phyloP scores from a whole-genome alignment of 2,888 invertebrate genomes.

The Aspidapion aeneum region DNA sequence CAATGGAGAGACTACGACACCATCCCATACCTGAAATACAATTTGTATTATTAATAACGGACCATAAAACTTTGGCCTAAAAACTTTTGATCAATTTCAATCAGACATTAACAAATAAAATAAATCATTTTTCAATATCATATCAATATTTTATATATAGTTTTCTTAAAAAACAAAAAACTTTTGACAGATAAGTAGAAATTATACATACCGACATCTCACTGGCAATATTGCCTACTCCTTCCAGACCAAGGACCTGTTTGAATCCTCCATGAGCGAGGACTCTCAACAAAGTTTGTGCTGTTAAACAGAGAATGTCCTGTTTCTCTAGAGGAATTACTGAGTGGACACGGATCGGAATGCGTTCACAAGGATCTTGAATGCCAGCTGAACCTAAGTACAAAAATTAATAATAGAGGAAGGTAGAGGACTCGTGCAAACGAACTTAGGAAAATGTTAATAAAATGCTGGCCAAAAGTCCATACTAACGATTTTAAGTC shows the following conservation, averaged over 20 bases:
- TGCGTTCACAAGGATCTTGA: slow-evolving; percentile 91
- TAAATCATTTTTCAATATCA: too few species aligned
- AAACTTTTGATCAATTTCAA: too few species aligned
- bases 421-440: too few species aligned
- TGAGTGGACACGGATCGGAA: slow-evolving; percentile 85
- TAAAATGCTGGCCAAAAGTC: too few species aligned
- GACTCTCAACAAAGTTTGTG: slow-evolving; percentile 88
- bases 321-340: slow-evolving; percentile 88
- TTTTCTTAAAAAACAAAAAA: too few species aligned
- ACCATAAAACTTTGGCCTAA: too few species aligned
- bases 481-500: too few species aligned
- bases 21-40: slow-evolving; percentile 64
- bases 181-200: too few species aligned
- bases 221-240: slow-evolving; percentile 54
- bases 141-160: too few species aligned
- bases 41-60: too few species aligned
- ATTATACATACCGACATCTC: slow-evolving; percentile 82
- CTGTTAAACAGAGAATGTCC: slow-evolving; percentile 90
- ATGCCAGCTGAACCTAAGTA: slow-evolving; percentile 77
- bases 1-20: slow-evolving; percentile 93
- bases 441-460: too few species aligned
- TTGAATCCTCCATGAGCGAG: slow-evolving; percentile 92
- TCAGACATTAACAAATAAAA: too few species aligned
- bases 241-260: slow-evolving; percentile 74
- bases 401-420: background rate